Evolutionary conservation across 2,113 vertebrate genomes (phyloP).

Genomic region (Onychorhynchus coronatus): DNA sequence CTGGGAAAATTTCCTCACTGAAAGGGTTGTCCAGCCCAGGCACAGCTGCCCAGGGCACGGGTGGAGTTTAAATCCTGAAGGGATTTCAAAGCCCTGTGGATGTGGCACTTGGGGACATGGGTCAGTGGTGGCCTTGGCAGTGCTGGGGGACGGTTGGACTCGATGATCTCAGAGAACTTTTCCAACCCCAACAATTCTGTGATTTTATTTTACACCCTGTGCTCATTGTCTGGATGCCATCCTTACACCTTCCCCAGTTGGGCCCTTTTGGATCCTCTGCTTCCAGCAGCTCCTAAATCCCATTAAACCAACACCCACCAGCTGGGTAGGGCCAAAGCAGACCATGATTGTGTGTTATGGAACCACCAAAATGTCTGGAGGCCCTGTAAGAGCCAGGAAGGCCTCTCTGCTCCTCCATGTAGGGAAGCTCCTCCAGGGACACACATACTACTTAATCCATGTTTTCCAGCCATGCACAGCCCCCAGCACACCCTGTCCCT

Average conservation of each 20-base stretch:
- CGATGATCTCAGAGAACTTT: fast-evolving
- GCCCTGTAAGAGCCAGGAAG: not conserved
- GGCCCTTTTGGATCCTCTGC: not conserved
- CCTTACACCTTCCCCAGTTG: not conserved
- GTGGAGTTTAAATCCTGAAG: fast-evolving
- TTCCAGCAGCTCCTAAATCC: not conserved
- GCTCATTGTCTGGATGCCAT: fast-evolving
- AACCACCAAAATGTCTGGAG: not conserved
- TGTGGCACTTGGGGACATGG: not conserved
- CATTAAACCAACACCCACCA: fast-evolving
- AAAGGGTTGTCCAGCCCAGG: fast-evolving
- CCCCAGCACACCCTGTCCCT: not conserved
- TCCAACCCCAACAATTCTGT: not conserved
- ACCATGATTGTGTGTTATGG: fast-evolving
- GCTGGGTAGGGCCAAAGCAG: not conserved
- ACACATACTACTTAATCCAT: not conserved
- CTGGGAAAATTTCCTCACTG: fast-evolving
- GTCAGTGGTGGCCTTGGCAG: not conserved
- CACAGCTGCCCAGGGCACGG: not conserved
- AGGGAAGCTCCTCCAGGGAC: not conserved
- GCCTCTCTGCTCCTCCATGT: not conserved
- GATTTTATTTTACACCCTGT: not conserved
- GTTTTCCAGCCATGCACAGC: not conserved
- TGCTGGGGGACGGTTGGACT: not conserved
- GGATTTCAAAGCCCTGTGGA: fast-evolving